Evolutionary conservation across 2,797 vertebrate genomes (phyloP).

Genomic region (Stomatorhinus walkeri): DNA sequence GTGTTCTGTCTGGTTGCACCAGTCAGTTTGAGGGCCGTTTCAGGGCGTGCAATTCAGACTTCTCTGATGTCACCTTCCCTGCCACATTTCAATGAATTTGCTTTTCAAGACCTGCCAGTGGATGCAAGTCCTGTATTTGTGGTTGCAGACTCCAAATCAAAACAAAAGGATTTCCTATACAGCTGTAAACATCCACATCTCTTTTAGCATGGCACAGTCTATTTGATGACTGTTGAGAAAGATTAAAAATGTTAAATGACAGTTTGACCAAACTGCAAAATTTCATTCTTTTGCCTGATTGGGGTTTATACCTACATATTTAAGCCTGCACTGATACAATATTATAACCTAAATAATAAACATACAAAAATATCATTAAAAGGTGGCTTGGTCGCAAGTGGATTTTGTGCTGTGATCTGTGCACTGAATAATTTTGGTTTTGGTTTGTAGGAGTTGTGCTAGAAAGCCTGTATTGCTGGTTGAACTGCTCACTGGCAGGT

Average conservation of each 20-base stretch:
- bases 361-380: background rate
- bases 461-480: background rate
- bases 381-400: background rate
- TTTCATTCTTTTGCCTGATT: background rate
- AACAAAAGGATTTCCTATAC: background rate
- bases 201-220: background rate
- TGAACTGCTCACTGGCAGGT: background rate
- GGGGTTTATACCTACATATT: background rate
- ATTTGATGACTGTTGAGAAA: background rate
- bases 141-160: background rate
- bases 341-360: background rate
- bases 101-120: background rate
- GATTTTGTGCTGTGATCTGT: background rate
- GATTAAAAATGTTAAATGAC: background rate
- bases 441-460: background rate
- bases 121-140: background rate
- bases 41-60: background rate
- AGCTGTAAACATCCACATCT: background rate
- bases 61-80: background rate
- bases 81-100: background rate
- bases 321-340: background rate
- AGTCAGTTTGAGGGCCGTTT: background rate
- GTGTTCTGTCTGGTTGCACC: background rate
- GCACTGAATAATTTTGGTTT: background rate
- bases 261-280: background rate